Conservation (phyloP, 2,888 invertebrate species). For the Cynaeus angustus region DNA sequence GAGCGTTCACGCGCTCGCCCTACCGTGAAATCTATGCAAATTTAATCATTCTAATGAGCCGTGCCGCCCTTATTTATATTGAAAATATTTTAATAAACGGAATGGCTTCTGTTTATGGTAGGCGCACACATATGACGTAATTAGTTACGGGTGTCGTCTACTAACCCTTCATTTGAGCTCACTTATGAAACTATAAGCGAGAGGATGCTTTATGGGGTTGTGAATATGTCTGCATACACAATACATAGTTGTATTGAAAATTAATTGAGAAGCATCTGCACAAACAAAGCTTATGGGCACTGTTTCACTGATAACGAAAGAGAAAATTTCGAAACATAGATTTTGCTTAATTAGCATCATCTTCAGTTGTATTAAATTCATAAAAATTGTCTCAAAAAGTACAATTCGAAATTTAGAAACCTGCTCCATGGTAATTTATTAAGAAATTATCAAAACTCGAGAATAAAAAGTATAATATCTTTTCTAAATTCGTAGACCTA, state of each 20-base stretch:
- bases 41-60: conserved; percentile 63
- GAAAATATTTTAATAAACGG: conserved; percentile 64
- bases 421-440: too few relatives aligned
- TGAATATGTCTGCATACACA: conserved; percentile 1
- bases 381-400: too few relatives aligned
- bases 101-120: conserved; percentile 54
- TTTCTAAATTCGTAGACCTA: too few relatives aligned
- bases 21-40: conserved; percentile 62
- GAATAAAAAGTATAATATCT: too few relatives aligned
- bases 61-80: conserved; percentile 63
- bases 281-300: neutral
- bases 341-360: too few relatives aligned
- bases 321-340: too few relatives aligned
- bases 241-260: neutral
- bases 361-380: too few relatives aligned
- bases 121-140: conserved; percentile 56
- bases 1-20: conserved; percentile 39
- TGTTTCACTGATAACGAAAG: too few relatives aligned
- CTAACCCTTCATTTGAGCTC: conserved; percentile 41
- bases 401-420: too few relatives aligned
- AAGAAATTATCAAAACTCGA: too few relatives aligned
- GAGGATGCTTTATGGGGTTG: conserved; percentile 17
- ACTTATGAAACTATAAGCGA: conserved; percentile 28
- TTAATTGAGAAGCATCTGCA: neutral
- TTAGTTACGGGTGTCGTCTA: conserved; percentile 60